phyloP scores from a whole-genome alignment of 1,140 invertebrate species.

The Tetranychus cinnabarinus region DNA sequence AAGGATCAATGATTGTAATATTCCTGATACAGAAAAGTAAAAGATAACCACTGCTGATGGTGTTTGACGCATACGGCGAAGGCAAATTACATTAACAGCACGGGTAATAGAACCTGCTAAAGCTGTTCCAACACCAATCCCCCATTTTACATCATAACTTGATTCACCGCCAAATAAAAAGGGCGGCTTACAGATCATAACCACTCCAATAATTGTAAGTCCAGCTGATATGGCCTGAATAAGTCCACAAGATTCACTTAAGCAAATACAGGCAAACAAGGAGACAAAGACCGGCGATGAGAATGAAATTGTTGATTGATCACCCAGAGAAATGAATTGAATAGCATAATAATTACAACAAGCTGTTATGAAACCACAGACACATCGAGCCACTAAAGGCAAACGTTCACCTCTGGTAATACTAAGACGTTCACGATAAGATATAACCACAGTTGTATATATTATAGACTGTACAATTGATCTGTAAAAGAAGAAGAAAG shows the following conservation, averaged over 20 bases:
- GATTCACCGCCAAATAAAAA: constrained; percentile 13
- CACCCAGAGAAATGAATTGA: constrained; percentile 23
- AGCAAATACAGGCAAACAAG: constrained; percentile 26
- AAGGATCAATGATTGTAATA: background rate
- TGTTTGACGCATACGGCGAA: constrained; percentile 54
- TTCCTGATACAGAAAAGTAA: constrained; percentile 4
- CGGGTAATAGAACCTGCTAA: background rate
- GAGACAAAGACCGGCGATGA: constrained; percentile 30
- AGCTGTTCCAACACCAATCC: constrained; percentile 1
- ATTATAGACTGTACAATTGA: background rate
- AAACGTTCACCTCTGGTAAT: background rate
- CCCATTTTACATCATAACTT: background rate
- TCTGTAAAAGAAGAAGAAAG: background rate
- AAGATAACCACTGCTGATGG: constrained; percentile 76
- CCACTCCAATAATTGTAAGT: constrained; percentile 24
- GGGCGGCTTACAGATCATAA: constrained; percentile 25
- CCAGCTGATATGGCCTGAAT: constrained; percentile 25
- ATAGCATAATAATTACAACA: background rate
- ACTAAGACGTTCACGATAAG: background rate
- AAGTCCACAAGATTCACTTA: constrained; percentile 28
- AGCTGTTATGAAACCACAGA: background rate
- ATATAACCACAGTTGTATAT: background rate
- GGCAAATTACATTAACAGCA: constrained; percentile 44
- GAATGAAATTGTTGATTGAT: constrained; percentile 32
- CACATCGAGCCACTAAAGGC: background rate